Evolutionary conservation across 2,113 vertebrate genomes (phyloP).

Genomic region (Caranx melampygus): DNA sequence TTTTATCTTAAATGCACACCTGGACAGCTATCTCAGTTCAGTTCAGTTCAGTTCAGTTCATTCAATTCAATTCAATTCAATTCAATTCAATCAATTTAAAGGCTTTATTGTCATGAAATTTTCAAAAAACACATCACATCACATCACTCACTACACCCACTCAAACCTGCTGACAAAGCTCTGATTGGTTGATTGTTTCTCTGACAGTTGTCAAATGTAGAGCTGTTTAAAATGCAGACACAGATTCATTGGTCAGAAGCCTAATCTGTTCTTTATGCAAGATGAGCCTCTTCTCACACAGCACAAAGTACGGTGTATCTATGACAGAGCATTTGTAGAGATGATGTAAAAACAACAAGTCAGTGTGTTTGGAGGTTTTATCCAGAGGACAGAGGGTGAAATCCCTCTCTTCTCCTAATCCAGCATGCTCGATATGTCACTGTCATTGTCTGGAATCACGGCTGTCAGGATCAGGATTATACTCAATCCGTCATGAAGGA

Average conservation of each 20-base stretch:
- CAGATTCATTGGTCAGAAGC: no score
- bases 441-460: constrained; percentile 64
- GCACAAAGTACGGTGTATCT: background rate
- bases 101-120: no score
- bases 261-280: background rate
- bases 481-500: constrained; percentile 69
- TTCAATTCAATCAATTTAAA: no score
- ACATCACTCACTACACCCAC: background rate
- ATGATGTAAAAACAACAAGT: constrained; percentile 12
- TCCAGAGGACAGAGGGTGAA: constrained; percentile 43
- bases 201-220: no score
- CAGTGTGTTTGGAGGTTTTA: constrained; percentile 18
- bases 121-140: no score
- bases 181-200: background rate
- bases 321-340: background rate
- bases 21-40: no score
- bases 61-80: no score
- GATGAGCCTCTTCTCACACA: background rate
- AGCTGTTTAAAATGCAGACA: no score
- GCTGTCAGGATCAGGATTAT: constrained; percentile 72
- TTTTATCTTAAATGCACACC: no score
- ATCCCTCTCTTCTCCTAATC: constrained; percentile 59
- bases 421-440: constrained; percentile 62
- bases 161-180: background rate
- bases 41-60: no score